These are phyloP conservation scores for Procavia capensis DNA, from an alignment of 2,113 vertebrate species.

Conservation along the genomic window DNA sequence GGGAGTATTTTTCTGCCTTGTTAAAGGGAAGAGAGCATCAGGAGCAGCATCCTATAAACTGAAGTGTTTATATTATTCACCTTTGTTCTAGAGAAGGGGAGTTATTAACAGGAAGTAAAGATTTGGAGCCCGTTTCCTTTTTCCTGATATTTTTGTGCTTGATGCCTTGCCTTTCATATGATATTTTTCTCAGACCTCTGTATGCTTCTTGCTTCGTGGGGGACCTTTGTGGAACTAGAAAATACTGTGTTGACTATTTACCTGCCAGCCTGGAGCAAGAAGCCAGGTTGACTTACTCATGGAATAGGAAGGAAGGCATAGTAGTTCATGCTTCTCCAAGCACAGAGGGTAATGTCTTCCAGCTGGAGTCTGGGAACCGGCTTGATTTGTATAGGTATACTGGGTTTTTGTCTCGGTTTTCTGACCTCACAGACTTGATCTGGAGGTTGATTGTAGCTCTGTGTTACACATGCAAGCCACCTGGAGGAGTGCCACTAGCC, in stretches of 20 bases:
- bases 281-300: not conserved
- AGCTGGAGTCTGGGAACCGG: constrained; percentile 1
- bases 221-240: constrained; percentile 32
- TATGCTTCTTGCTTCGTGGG: constrained; percentile 44
- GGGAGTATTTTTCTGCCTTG: constrained; percentile 46
- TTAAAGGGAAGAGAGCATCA: not conserved
- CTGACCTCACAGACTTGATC: not conserved
- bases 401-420: not conserved
- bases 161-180: not conserved
- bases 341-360: not conserved
- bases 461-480: not conserved
- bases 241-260: not conserved
- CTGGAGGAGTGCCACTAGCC: not conserved
- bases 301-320: not conserved
- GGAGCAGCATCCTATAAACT: constrained; percentile 34
- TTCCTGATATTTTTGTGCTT: constrained; percentile 38
- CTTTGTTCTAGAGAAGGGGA: constrained; percentile 31
- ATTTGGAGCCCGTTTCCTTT: constrained; percentile 42
- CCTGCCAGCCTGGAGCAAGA: constrained; percentile 15
- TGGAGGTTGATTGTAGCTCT: not conserved
- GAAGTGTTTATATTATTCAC: constrained; percentile 22
- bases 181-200: constrained; percentile 2
- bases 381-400: not conserved
- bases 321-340: constrained; percentile 33
- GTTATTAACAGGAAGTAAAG: constrained; percentile 3